Conservation (phyloP, 2,888 invertebrate genomes). For the Aporophyla nigra region DNA sequence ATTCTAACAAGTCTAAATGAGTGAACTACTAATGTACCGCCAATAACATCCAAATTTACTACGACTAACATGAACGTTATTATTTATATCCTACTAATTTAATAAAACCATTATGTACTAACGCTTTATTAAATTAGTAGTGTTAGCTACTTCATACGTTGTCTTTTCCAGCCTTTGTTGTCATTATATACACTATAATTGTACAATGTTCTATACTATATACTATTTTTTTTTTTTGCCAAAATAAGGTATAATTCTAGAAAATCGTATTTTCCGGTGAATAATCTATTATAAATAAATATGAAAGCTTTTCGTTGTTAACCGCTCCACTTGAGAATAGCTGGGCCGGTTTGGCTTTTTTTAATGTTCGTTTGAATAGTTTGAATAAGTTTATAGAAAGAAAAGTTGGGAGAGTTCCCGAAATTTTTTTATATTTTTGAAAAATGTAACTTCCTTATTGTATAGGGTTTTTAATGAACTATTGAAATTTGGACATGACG, state of each 20-base stretch:
- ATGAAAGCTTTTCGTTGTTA: no score
- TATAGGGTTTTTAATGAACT: background rate
- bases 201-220: background rate
- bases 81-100: conserved; percentile 64
- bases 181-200: conserved; percentile 20
- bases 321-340: background rate
- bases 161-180: conserved; percentile 29
- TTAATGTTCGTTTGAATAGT: background rate
- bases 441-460: background rate
- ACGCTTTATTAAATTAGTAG: conserved; percentile 64
- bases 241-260: conserved; percentile 1
- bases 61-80: conserved; percentile 36
- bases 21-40: background rate
- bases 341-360: background rate
- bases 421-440: background rate
- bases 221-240: background rate
- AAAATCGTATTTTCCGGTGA: background rate
- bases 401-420: background rate
- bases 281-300: conserved; percentile 10
- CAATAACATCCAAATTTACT: conserved; percentile 37
- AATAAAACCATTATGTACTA: conserved; percentile 54
- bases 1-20: conserved; percentile 14
- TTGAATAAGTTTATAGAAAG: background rate
- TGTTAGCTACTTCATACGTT: conserved; percentile 45
- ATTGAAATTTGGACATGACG: background rate